These are phyloP conservation scores for Lutjanus argentimaculatus DNA, from an alignment of 2,797 vertebrate species.

Conservation along the genomic window DNA sequence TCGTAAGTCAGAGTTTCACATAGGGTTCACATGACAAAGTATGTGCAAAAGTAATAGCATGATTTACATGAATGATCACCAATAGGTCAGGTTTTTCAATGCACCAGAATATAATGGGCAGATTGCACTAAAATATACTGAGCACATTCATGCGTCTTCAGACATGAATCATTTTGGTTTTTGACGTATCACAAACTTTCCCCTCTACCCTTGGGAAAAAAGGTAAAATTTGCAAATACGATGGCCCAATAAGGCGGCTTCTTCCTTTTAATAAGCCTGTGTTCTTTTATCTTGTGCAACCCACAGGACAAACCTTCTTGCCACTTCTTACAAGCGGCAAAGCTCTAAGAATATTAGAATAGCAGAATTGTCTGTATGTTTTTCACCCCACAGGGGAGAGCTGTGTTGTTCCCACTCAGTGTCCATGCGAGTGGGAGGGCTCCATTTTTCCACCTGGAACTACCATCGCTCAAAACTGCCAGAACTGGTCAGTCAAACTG, in stretches of 20 bases:
- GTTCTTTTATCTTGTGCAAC: neutral
- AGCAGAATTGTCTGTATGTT: neutral
- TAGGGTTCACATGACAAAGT: neutral
- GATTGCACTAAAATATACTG: neutral
- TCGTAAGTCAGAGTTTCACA: too few relatives aligned
- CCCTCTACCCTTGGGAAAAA: neutral
- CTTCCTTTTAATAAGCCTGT: neutral
- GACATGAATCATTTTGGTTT: neutral
- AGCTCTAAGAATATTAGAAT: neutral
- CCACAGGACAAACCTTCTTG: neutral
- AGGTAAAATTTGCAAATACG: neutral
- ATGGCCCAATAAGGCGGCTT: neutral
- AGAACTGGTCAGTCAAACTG: constrained; percentile 88
- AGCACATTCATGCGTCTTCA: neutral
- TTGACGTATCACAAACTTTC: neutral
- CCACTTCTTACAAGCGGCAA: neutral
- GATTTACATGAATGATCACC: too few relatives aligned
- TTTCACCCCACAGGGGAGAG: constrained; percentile 76
- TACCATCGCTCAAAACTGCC: constrained; percentile 84
- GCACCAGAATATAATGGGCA: neutral
- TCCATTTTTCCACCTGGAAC: constrained; percentile 88
- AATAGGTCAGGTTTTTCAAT: neutral
- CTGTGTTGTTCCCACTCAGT: constrained; percentile 84
- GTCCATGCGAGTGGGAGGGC: constrained; percentile 90
- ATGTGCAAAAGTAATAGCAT: neutral